phyloP scores from a whole-genome alignment of 2,797 vertebrate species.

The Microhierax caerulescens region DNA sequence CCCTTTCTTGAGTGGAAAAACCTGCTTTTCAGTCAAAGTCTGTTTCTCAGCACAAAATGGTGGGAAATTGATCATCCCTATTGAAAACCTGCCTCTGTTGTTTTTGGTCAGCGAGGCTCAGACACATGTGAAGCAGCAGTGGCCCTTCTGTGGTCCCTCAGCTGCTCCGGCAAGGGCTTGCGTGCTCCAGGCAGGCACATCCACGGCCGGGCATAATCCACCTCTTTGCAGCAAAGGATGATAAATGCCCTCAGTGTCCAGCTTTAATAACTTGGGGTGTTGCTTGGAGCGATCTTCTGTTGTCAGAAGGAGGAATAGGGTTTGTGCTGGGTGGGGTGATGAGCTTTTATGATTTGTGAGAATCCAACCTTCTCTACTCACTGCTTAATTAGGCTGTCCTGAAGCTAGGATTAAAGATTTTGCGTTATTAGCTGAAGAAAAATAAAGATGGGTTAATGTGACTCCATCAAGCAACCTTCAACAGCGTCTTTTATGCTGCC shows the following conservation, averaged over 20 bases:
- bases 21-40: not conserved
- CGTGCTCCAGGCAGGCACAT: not conserved
- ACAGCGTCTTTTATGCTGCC: not conserved
- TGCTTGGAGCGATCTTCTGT: not conserved
- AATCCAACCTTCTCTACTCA: not conserved
- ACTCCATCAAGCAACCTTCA: not conserved
- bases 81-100: not conserved
- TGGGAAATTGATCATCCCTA: not conserved
- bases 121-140: not conserved
- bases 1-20: not conserved
- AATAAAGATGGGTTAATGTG: not conserved
- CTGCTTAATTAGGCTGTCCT: conserved; percentile 5
- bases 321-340: not conserved
- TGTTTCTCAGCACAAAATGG: not conserved
- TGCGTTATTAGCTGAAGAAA: not conserved
- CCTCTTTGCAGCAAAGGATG: not conserved
- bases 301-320: not conserved
- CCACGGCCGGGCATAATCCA: rapidly evolving
- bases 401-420: conserved; percentile 18
- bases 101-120: not conserved
- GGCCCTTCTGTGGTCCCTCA: not conserved
- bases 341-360: not conserved
- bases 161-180: not conserved
- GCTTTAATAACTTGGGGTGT: not conserved
- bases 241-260: not conserved